Conservation (phyloP, 2,888 invertebrate species). For the Dioctria linearis region DNA sequence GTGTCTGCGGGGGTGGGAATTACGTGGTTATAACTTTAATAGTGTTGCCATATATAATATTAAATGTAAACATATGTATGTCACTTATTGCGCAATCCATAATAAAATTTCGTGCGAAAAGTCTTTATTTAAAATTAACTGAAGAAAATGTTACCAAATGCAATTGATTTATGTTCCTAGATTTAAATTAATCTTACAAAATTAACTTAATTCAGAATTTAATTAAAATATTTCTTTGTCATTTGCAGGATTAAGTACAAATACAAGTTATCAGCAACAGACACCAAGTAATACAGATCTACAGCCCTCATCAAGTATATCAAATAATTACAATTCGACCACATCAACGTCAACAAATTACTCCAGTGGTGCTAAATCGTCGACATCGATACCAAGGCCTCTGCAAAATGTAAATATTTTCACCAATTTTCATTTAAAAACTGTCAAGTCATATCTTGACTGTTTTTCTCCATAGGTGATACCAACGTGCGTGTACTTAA, state of each 20-base stretch:
- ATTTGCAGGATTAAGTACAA: conserved; percentile 64
- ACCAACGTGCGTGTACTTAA: conserved; percentile 85
- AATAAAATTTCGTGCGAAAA: no score
- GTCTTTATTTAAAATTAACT: no score
- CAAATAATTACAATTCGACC: conserved; percentile 65
- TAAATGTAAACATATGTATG: no score
- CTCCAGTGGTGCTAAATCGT: conserved; percentile 65
- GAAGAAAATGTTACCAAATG: no score
- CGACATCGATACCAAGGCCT: conserved; percentile 66
- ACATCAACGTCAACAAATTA: conserved; percentile 64
- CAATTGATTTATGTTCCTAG: no score
- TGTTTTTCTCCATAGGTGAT: conserved; percentile 68
- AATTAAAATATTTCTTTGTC: not conserved
- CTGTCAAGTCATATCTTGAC: not conserved
- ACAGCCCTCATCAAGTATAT: conserved; percentile 64
- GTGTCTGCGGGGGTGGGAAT: no score
- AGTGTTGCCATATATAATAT: no score
- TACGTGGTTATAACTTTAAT: no score
- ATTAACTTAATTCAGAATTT: no score
- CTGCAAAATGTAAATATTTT: conserved; percentile 68
- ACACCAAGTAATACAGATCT: conserved; percentile 62
- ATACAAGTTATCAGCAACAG: conserved; percentile 66
- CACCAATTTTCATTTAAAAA: not conserved
- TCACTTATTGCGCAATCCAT: no score
- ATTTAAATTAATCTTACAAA: no score